Evolutionary conservation across 2,888 invertebrate species (phyloP), one percentile per base, ranked within the genome.

Genomic region (Schrankia costaestrigalis): DNA sequence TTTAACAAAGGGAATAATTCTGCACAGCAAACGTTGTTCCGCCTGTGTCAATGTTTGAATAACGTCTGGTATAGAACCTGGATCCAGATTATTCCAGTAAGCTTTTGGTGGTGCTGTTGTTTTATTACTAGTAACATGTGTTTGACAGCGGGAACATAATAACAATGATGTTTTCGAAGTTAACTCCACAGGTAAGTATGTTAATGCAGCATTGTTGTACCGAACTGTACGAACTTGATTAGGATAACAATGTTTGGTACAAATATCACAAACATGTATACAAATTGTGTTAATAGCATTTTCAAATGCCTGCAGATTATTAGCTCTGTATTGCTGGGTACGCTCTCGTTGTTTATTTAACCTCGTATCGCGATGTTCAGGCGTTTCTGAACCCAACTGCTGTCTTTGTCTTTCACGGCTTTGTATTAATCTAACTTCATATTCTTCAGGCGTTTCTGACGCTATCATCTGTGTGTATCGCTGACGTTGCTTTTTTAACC

Each of bases 81-180:
- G 48, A 21, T 50, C 48, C 32, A 56, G 25, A 46, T 50, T 48
- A 31, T 56, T 58, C 52, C 54, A 56, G 25, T 41, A 52, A 34
- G 53, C 31, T 37, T 49, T 54, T 24, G 47, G 25, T 40, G 49
- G 51, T 35, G 44, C 24, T 10, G 11, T 10, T 11, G 2, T 7
- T 23, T 23, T 23, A 5, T 10, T 23, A 4, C 3, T 5, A 10
- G 2, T 23, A 2, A 23, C 3, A 4, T 23, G 9, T 10, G 23
- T 23, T 11, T 23, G 10, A 7, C 23, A 23, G 6, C 23, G 11
- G n/a, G 2, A 3, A 10, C 23, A 23, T 11, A 23, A 2, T 2
- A 23, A 2, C 11, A 23, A 10, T 2, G 9, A 3, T 11, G 3
- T 3, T 23, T 10, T 23, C 4, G 5, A 3, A 5, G 2, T 23